These are phyloP conservation scores for Nephrotoma flavescens DNA, from an alignment of 2,888 invertebrate genomes.

Conservation along the genomic window DNA sequence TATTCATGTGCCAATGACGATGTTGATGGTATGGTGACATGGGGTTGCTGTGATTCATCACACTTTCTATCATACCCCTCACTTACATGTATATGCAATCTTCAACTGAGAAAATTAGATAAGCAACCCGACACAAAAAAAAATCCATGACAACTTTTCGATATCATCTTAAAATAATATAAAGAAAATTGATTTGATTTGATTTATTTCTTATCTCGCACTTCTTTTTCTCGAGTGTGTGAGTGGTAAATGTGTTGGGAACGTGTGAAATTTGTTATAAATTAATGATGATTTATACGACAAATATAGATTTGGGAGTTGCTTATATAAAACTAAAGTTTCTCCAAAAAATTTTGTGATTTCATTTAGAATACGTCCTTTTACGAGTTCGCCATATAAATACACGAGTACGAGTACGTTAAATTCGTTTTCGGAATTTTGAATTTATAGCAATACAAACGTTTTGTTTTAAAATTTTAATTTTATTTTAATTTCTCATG, in stretches of 20 bases:
- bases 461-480: neutral
- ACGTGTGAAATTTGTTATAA: neutral
- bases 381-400: neutral
- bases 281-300: neutral
- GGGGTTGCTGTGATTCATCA: neutral
- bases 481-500: neutral
- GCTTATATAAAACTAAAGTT: too few relatives aligned
- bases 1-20: neutral
- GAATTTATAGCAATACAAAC: neutral
- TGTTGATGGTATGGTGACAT: neutral
- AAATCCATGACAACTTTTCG: neutral
- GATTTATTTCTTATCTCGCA: neutral
- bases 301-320: neutral
- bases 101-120: neutral
- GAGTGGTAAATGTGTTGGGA: neutral
- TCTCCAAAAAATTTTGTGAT: neutral
- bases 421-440: neutral
- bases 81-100: neutral
- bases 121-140: neutral
- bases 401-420: neutral
- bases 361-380: neutral
- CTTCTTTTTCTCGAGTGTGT: neutral
- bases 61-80: too few relatives aligned
- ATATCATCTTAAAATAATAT: neutral
- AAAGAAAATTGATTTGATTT: neutral